Percentiles rank a stretch among this genome's conserved stretches.
These are phyloP conservation scores for Tachuris rubrigastra DNA, from an alignment of 2,113 vertebrate genomes.

Conservation along the genomic window DNA sequence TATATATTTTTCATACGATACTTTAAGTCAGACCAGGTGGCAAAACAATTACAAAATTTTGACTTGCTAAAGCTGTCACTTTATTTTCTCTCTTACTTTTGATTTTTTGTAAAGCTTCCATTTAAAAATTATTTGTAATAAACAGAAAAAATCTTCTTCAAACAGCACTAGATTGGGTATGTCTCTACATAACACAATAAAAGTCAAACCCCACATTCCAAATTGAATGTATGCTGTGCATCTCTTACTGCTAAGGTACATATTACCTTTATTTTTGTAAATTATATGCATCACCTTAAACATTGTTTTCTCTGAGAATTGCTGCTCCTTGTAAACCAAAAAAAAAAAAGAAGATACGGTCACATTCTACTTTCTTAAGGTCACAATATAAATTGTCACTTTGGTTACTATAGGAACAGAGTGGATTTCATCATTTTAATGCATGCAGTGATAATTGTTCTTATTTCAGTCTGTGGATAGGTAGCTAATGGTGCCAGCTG, in stretches of 20 bases:
- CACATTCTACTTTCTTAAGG: slow-evolving; percentile 12
- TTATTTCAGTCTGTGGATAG: slow-evolving; percentile 18
- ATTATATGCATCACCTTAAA: not conserved
- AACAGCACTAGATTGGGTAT: not conserved
- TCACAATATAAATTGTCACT: not conserved
- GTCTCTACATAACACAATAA: not conserved
- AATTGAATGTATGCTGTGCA: not conserved
- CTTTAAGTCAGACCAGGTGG: not conserved
- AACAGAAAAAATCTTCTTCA: not conserved
- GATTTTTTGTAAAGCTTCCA: not conserved
- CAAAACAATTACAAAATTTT: not conserved
- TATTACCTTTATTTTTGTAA: not conserved
- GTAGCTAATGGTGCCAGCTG: slow-evolving; percentile 45
- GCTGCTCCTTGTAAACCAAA: not conserved
- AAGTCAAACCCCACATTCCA: not conserved
- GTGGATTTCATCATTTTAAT: slow-evolving; percentile 27
- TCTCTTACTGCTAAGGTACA: not conserved
- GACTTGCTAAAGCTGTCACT: not conserved
- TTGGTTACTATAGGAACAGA: slow-evolving; percentile 56
- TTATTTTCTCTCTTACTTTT: not conserved
- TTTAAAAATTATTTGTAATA: not conserved
- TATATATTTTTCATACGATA: not conserved
- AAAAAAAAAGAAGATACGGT: not conserved
- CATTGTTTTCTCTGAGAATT: not conserved
- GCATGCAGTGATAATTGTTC: slow-evolving; percentile 29